A percentile compares a stretch with the other conserved stretches of the same genome.
These are phyloP conservation scores for Sibirionetta formosa DNA, from an alignment of 2,797 vertebrate species.

Conservation along the genomic window DNA sequence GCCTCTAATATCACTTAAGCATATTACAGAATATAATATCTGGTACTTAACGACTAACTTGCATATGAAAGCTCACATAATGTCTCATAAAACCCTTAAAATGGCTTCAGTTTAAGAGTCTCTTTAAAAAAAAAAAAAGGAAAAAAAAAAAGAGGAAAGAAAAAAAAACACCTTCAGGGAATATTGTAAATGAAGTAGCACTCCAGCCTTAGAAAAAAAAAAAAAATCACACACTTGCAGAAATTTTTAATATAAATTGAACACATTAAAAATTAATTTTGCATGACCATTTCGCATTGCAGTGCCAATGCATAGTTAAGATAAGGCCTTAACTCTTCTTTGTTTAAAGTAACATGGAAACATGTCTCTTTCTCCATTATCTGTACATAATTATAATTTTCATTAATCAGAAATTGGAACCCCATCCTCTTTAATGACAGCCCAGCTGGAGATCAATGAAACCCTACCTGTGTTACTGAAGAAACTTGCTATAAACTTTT, in stretches of 20 bases:
- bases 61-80: conserved; percentile 94
- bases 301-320: conserved; percentile 88
- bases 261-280: conserved; percentile 91
- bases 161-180: conserved; percentile 90
- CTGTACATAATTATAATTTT: conserved; percentile 87
- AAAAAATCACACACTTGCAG: conserved; percentile 88
- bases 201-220: conserved; percentile 80
- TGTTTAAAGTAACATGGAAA: conserved; percentile 87
- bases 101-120: conserved; percentile 89
- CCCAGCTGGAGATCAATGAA: conserved; percentile 83
- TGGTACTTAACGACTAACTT: conserved; percentile 95
- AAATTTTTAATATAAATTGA: conserved; percentile 92
- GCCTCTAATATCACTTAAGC: conserved; percentile 91
- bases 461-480: conserved; percentile 86
- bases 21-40: conserved; percentile 96
- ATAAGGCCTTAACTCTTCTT: conserved; percentile 89
- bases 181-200: conserved; percentile 92
- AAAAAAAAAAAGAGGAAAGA: conserved; percentile 44
- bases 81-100: conserved; percentile 93
- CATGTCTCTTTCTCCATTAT: conserved; percentile 76
- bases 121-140: conserved; percentile 83
- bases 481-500: conserved; percentile 86
- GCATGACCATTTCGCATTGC: conserved; percentile 90
- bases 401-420: conserved; percentile 85
- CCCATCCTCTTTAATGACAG: conserved; percentile 74